Conservation (phyloP, 2,888 invertebrate species). For the Cancer borealis region DNA sequence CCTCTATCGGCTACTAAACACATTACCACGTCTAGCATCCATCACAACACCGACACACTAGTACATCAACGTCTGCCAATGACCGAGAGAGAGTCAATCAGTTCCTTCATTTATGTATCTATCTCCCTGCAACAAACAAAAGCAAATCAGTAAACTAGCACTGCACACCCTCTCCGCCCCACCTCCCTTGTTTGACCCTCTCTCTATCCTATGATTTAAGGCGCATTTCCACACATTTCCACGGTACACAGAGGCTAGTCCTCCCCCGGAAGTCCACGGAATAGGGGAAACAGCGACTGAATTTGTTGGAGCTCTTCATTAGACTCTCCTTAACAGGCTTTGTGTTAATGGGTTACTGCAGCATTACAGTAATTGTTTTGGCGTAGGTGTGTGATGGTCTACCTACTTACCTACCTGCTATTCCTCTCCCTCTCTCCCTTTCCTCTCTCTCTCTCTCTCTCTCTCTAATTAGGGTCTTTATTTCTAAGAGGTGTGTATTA, state of each 20-base stretch:
- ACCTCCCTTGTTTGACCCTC: too few species aligned
- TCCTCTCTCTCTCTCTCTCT: not conserved
- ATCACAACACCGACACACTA: not conserved
- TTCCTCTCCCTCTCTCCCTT: not conserved
- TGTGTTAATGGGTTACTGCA: not conserved
- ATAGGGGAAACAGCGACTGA: not conserved
- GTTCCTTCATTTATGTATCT: not conserved
- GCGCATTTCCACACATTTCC: not conserved
- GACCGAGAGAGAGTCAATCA: not conserved
- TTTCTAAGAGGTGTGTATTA: not conserved
- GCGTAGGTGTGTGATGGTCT: not conserved
- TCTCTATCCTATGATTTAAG: not conserved
- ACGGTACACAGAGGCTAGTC: not conserved
- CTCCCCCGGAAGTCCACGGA: not conserved
- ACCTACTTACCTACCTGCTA: too few species aligned
- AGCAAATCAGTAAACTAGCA: not conserved
- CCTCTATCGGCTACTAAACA: not conserved
- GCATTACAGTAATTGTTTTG: conserved; percentile 9
- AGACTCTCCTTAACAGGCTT: not conserved
- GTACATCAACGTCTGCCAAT: not conserved
- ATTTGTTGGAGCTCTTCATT: conserved; percentile 14
- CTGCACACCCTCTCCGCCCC: not conserved
- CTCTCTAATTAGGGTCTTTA: not conserved
- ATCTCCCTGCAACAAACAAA: not conserved
- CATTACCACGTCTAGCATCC: not conserved